Evolutionary conservation across 2,888 invertebrate genomes (phyloP), one percentile per base, ranked within the genome.

Genomic region (Plebejus argus): DNA sequence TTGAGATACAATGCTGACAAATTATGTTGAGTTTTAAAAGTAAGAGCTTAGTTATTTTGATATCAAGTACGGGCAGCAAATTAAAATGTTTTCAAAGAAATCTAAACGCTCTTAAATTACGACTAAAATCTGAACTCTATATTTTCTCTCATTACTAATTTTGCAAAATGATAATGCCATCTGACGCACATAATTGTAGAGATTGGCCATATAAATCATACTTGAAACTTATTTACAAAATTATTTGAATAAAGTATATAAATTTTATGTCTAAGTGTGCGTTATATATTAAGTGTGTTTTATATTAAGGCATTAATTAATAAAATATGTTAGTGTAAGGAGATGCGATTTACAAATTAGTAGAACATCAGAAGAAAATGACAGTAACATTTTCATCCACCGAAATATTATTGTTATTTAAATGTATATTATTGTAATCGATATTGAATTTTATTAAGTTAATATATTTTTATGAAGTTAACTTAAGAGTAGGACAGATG

Each of bases 301-400:
- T 61, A 61, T 23, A 12, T 12, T 66, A 66, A 66, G 15, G 66
- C 28, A 66, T 66, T n/a, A n/a, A n/a, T 66, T 66, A 20, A 23
- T n/a, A 20, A 20, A 20, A 58, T 66, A 66, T 33, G 66, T 28
- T 18, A 66, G 66, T 28, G 20, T 28, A 15, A 66, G 1, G 66
- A 23, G 3, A 61, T 12, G 61, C 10, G 53, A 66, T 28, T 66
- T 28, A 66, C 33, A 74, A 20, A 53, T 15, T 74, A 74, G 23
- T 20, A 18, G 49, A 45, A 74, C 20, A 74, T 74, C 74, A 74
- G 28, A 53, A 28, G 74, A 74, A 74, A 53, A 74, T 74, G 74
- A 74, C 74, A 74, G 74, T 74, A 74, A 74, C 74, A 74, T 74
- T 74, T 74, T 74, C 74, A 74, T 74, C 74, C 74, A 74, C 74